Evolutionary conservation across 2,888 invertebrate genomes (phyloP).

Genomic region (Aporophyla nigra): DNA sequence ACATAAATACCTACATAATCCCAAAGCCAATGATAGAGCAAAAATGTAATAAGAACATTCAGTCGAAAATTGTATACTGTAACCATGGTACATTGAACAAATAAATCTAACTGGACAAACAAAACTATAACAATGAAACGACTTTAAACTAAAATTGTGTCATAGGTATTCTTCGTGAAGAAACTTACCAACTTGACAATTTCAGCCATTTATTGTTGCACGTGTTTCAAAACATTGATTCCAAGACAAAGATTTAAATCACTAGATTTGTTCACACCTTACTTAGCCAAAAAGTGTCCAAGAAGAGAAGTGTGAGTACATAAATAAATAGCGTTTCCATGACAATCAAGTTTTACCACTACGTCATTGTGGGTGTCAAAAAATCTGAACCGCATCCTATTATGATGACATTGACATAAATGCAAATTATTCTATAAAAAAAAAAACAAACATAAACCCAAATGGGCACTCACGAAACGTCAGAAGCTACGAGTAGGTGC

Average conservation of each 20-base stretch:
- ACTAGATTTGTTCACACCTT: background rate
- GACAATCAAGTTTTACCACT: background rate
- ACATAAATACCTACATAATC: no score
- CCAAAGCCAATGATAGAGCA: background rate
- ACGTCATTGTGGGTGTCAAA: no score
- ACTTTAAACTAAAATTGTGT: slow-evolving; percentile 23
- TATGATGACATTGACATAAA: no score
- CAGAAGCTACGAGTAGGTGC: no score
- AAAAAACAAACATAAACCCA: no score
- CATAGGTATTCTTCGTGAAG: slow-evolving; percentile 7
- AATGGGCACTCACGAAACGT: no score
- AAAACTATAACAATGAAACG: slow-evolving; percentile 25
- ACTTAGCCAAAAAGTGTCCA: background rate
- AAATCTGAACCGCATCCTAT: no score
- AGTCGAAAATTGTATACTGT: background rate
- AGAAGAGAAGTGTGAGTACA: background rate
- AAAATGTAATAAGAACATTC: background rate
- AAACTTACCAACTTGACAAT: slow-evolving; percentile 15
- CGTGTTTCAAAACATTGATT: slow-evolving; percentile 25
- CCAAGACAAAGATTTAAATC: background rate
- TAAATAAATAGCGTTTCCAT: background rate
- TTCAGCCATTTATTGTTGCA: slow-evolving; percentile 9
- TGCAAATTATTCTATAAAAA: no score
- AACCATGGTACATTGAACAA: background rate
- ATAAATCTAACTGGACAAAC: slow-evolving; percentile 28